Evolutionary conservation across 2,113 vertebrate genomes (phyloP).

Genomic region (Lepus timidus): DNA sequence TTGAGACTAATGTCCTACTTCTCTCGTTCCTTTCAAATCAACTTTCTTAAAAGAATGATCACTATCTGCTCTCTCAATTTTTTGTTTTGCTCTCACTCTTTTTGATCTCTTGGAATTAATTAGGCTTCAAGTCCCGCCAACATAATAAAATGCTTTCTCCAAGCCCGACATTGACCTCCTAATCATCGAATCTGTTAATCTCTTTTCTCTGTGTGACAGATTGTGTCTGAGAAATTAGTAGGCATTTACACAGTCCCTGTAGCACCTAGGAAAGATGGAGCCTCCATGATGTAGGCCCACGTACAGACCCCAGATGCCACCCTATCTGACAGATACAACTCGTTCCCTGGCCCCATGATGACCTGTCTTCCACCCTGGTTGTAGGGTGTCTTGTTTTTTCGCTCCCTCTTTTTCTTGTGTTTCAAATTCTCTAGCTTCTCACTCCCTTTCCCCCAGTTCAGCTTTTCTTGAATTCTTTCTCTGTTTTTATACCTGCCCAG

Average conservation of each 20-base stretch:
- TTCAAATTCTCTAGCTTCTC: neutral
- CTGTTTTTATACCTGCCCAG: neutral
- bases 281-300: neutral
- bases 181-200: neutral
- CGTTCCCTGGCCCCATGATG: neutral
- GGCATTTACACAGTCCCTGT: neutral
- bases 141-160: slow-evolving; percentile 52
- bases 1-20: slow-evolving; percentile 26
- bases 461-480: neutral
- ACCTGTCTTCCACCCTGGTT: neutral
- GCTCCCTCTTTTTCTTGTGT: neutral
- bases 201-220: neutral
- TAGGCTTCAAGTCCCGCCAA: neutral
- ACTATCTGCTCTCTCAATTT: neutral
- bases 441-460: neutral
- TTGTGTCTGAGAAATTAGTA: neutral
- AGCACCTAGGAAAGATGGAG: neutral
- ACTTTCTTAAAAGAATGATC: slow-evolving; percentile 21
- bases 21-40: slow-evolving; percentile 38
- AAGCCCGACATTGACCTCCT: neutral
- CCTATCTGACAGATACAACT: neutral
- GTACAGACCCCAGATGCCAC: neutral
- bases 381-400: neutral
- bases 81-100: neutral
- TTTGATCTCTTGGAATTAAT: slow-evolving; percentile 55